These are phyloP conservation scores for Cerastis leucographa DNA, from an alignment of 2,888 invertebrate species.

Conservation along the genomic window DNA sequence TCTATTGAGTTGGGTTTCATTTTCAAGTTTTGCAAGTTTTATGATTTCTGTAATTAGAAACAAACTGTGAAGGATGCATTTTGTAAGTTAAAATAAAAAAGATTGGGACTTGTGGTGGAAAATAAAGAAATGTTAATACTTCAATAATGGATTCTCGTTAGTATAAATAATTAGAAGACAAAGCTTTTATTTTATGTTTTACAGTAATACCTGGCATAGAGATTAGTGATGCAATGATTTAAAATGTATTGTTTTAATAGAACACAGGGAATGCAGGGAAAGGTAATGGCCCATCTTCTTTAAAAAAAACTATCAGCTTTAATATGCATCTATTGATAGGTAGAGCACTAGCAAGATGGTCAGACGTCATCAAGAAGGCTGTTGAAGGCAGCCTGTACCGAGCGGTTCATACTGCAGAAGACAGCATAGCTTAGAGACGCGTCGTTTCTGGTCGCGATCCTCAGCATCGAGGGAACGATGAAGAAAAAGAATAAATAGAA, in stretches of 20 bases:
- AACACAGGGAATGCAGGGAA: not conserved
- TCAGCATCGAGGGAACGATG: not conserved
- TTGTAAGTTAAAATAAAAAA: not conserved
- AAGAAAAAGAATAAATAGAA: not conserved
- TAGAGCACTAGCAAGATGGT: not conserved
- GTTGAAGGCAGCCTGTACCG: not conserved
- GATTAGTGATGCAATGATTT: not conserved
- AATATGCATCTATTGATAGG: no score
- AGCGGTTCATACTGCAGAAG: not conserved
- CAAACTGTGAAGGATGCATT: not conserved
- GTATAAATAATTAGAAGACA: not conserved
- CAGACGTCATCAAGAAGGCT: not conserved
- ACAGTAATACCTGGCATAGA: not conserved
- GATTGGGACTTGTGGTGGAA: not conserved
- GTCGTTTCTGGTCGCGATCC: not conserved
- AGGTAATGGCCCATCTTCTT: not conserved
- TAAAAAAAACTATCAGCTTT: not conserved
- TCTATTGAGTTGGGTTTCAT: slow-evolving; percentile 96
- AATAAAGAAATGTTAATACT: not conserved
- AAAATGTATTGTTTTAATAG: not conserved
- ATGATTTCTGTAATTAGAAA: slow-evolving; percentile 94
- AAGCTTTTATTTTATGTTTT: not conserved
- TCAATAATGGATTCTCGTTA: not conserved
- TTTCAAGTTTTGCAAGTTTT: slow-evolving; percentile 96
- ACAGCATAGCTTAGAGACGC: not conserved